Evolutionary conservation across 2,113 vertebrate genomes (phyloP).

Genomic region (Paedocypris sp.): DNA sequence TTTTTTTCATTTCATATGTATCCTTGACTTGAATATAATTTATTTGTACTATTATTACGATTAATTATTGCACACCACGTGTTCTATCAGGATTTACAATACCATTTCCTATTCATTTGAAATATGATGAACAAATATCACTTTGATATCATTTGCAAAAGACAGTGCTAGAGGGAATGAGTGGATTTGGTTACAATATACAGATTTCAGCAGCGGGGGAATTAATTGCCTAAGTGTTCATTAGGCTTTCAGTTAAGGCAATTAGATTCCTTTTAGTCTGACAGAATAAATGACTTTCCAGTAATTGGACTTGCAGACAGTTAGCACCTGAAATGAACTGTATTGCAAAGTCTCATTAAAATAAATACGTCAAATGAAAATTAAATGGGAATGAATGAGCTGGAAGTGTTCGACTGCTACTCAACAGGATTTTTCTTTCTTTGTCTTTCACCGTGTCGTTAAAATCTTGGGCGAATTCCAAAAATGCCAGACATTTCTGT

Average conservation of each 20-base stretch:
- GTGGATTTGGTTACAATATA: conserved; percentile 62
- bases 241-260: conserved; percentile 55
- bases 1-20: too few species aligned
- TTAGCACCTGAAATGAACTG: conserved; percentile 51
- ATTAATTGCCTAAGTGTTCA: conserved; percentile 61
- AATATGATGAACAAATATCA: conserved; percentile 8
- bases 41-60: too few species aligned
- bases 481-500: background rate
- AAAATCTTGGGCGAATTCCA: background rate
- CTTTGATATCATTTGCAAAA: conserved; percentile 31
- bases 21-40: too few species aligned
- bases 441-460: background rate
- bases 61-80: too few species aligned
- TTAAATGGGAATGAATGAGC: conserved; percentile 47
- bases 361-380: conserved; percentile 58
- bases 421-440: background rate
- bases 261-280: conserved; percentile 51
- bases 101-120: too few species aligned
- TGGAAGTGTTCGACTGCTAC: conserved; percentile 44
- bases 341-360: conserved; percentile 59
- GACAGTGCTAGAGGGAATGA: conserved; percentile 40
- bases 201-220: conserved; percentile 51
- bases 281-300: conserved; percentile 52
- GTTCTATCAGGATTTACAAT: too few species aligned
- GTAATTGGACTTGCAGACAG: conserved; percentile 56